Base-by-base conservation (phyloP, 23 tunicate species). In the Aplidium turbinatum region DNA sequence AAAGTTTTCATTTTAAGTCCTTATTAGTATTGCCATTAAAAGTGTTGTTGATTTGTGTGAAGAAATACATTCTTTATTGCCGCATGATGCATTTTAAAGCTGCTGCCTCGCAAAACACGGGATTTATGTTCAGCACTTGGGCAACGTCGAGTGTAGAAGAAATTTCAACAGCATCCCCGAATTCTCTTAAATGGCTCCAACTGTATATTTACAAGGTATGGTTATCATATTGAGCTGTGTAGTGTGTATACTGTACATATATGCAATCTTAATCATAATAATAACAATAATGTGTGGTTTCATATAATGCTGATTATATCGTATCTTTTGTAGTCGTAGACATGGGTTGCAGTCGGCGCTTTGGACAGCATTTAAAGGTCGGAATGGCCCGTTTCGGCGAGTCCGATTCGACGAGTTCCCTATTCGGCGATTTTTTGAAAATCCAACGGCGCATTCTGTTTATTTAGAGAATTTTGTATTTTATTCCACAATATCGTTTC, bases 141-240 rank as follows among this genome's bases (percentile, higher is more conserved):
- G 77, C 96, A 23, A 89, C 96, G 4, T 33, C 87, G 1, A 82
- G 84, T 31, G 76, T 89, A 0, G 96, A 89, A 76, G 88, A 82
- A 19, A 54, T 89, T 11, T 78, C 84, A 21, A 21, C 27, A 1
- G 66, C 75, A 19, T 53, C 75, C 7, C 58, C 63, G 2, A 34
- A 56, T 31, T 69, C 79, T 39, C 42, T 73, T 0, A 82, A 61
- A 68, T 89, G 87, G 87, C 26, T 89, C 35, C 96, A 89, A 34
- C 68, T 89, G 0, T 89, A 89, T 62, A 73, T 82, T 0, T 82
- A 75, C 55, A 89, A 89, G 61, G 90, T 84, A 40, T 19, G 20
- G 4, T 22, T 19, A 61, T 4, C 6, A 1, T 28, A 1, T 21
- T 3, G 22, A 3, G 1, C 66, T 1, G 51, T 13, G 16, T 45